A percentile compares a stretch with the other conserved stretches of the same genome.
Evolutionary conservation across 2,888 invertebrate species (phyloP).

Genomic region (Ormyrus thymus): DNA sequence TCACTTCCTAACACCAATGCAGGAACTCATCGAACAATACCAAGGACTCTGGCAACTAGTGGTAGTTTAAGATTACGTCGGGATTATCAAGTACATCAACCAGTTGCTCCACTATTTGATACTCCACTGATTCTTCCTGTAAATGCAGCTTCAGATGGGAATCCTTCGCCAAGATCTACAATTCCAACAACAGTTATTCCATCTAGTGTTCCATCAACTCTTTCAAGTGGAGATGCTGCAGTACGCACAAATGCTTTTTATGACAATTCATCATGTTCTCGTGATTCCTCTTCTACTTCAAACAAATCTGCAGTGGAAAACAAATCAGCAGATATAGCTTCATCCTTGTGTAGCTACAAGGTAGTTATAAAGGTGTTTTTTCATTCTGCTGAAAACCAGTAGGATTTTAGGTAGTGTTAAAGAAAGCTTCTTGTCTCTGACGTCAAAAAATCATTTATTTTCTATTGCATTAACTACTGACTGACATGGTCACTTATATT

Average conservation of each 20-base stretch:
- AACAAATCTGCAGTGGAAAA: conserved; percentile 53
- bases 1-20: conserved; percentile 71
- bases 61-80: conserved; percentile 65
- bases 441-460: background rate
- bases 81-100: conserved; percentile 68
- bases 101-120: conserved; percentile 66
- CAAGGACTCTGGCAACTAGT: conserved; percentile 74
- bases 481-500: background rate
- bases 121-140: conserved; percentile 61
- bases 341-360: conserved; percentile 59
- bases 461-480: background rate
- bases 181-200: conserved; percentile 57
- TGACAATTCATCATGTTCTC: conserved; percentile 60
- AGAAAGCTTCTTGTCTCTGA: background rate
- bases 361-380: conserved; percentile 37
- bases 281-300: conserved; percentile 34
- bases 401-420: too few relatives aligned
- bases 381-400: too few relatives aligned
- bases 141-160: conserved; percentile 28
- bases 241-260: conserved; percentile 67
- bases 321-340: conserved; percentile 59
- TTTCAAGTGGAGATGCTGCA: conserved; percentile 57
- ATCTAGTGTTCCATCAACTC: conserved; percentile 57
- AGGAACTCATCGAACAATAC: conserved; percentile 78
- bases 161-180: conserved; percentile 63